Percentiles rank a stretch among this genome's conserved stretches.
These are phyloP conservation scores for Smutsia temminckii DNA, from an alignment of 2,797 vertebrate species.

Conservation along the genomic window DNA sequence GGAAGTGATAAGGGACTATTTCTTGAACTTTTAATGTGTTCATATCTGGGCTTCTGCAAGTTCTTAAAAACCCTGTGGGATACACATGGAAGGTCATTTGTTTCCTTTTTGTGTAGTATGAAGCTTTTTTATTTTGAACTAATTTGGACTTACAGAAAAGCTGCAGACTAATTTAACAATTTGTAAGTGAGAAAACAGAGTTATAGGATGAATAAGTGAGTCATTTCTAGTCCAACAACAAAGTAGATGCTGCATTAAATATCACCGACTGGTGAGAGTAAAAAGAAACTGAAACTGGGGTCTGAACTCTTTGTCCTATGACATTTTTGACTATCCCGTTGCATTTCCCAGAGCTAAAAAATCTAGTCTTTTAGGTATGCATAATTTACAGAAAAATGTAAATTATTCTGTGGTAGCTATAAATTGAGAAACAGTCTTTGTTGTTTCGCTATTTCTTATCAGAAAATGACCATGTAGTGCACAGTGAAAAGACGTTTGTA, in stretches of 20 bases:
- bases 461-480: not conserved
- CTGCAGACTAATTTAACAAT: not conserved
- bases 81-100: not conserved
- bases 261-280: not conserved
- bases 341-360: constrained; percentile 19
- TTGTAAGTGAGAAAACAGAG: not conserved
- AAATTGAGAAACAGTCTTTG: not conserved
- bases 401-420: not conserved
- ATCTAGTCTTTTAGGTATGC: not conserved
- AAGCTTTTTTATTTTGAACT: not conserved
- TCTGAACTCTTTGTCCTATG: not conserved
- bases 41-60: not conserved
- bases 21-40: not conserved
- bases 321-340: not conserved
- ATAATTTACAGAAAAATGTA: not conserved
- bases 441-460: constrained; percentile 15
- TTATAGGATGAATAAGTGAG: not conserved
- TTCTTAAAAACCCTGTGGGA: not conserved
- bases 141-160: not conserved
- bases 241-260: not conserved
- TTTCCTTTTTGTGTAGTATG: not conserved
- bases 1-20: not conserved
- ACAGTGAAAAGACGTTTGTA: not conserved
- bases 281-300: not conserved
- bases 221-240: not conserved